Base-by-base conservation (phyloP, 2,888 invertebrate genomes). In the Leucozona laternaria region DNA sequence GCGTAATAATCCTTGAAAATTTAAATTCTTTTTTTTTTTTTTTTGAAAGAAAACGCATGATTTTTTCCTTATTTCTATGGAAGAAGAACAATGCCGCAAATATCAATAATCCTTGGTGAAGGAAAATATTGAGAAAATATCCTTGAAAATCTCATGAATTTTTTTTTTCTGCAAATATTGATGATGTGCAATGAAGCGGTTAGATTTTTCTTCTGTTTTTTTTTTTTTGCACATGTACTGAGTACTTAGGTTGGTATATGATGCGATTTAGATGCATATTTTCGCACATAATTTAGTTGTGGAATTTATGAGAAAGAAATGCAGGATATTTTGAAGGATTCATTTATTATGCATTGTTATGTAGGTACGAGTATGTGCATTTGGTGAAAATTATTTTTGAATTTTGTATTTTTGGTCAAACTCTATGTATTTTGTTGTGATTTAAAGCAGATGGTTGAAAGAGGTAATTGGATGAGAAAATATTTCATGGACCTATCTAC, bases 1-100 rank as follows among this genome's bases (percentile, higher is more conserved):
- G 82, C 75, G 86, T 71, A 75, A 82, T 86, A 86, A 86, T 86
- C 82, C 78, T 68, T 45, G 43, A 50, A 70, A 76, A 77, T 70
- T 76, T 60, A 22, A 73, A 75, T 22, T 31, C 8, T 31, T 68
- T 68, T 60, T 58, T 22, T 34, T 31, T 31, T 31, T 68, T 68
- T 60, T 58, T 22, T 34, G 6, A 60, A 17, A 53, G 6, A 62
- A 70, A 70, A 43, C 8, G 28, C 73, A 78, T 11, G 64, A 75
- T 75, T 71, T 81, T 15, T 43, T 43, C n/a, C 10, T 43, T 43
- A 1, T 40, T 40, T 37, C 1, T 66, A 2, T 20, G n/a, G 20
- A 55, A 28, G 17, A 31, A 64, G 64, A 64, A 72, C 53, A 78
- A 66, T 57, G 22, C 48, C 40, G 28, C 20, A 71, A 66, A 43